phyloP scores from a whole-genome alignment of 2,797 vertebrate species.

The Lophotriccus pileatus region DNA sequence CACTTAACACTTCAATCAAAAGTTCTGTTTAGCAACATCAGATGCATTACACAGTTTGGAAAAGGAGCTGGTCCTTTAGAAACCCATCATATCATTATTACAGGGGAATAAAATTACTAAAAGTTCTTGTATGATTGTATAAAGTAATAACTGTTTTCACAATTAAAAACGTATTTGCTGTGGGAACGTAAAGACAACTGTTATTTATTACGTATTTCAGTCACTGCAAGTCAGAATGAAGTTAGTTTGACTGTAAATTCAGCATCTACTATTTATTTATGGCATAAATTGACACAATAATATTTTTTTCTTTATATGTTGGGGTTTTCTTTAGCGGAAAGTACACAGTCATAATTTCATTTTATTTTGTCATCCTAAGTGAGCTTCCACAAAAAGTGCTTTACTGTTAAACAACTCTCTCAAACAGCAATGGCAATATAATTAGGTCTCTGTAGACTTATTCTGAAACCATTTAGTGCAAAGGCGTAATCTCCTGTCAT shows the following conservation, averaged over 20 bases:
- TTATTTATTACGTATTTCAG: background rate
- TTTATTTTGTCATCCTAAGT: conserved; percentile 6
- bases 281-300: background rate
- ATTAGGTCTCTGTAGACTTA: conserved; percentile 56
- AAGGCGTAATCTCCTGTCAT: conserved; percentile 46
- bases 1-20: background rate
- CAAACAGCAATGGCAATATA: conserved; percentile 31
- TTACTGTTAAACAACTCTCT: conserved; percentile 17
- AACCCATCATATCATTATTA: background rate
- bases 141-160: background rate
- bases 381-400: conserved; percentile 19
- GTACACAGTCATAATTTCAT: conserved; percentile 15
- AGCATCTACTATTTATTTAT: background rate
- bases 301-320: background rate
- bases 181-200: background rate
- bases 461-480: conserved; percentile 32
- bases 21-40: background rate
- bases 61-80: background rate
- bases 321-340: background rate
- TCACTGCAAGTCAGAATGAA: background rate
- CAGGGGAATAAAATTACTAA: background rate
- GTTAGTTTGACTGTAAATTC: background rate
- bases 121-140: background rate
- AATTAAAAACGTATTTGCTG: background rate
- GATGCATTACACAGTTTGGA: background rate